Conservation (phyloP, 2,888 invertebrate genomes). For the Automeris io region DNA sequence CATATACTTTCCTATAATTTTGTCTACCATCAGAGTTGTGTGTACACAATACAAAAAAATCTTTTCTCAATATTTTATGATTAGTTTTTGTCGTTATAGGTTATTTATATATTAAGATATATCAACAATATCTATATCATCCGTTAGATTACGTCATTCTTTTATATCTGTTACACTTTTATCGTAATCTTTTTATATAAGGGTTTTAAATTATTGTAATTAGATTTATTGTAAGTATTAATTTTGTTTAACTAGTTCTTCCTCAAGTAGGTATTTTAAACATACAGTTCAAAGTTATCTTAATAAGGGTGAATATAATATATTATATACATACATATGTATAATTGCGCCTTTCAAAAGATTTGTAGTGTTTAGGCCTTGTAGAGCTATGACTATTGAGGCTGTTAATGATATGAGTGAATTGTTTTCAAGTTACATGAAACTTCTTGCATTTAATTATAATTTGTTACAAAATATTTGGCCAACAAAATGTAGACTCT, state of each 20-base stretch:
- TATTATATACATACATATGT: not conserved
- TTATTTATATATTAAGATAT: too few relatives aligned
- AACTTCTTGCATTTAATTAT: slow-evolving; percentile 5
- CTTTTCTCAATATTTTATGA: slow-evolving; percentile 6
- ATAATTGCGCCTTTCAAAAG: not conserved
- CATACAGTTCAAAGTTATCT: not conserved
- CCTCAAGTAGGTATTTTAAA: not conserved
- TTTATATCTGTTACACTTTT: not conserved
- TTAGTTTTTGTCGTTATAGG: not conserved
- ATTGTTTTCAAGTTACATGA: slow-evolving; percentile 22
- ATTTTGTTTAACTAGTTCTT: not conserved
- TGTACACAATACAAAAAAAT: slow-evolving; percentile 13
- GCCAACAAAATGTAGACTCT: slow-evolving; percentile 46
- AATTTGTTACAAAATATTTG: slow-evolving; percentile 28
- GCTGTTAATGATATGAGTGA: slow-evolving; percentile 24
- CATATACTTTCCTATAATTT: slow-evolving; percentile 40
- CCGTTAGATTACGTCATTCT: too few relatives aligned
- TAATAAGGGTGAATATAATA: slow-evolving; percentile 7
- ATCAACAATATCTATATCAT: too few relatives aligned
- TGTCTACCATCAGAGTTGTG: slow-evolving; percentile 47
- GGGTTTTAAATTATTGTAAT: not conserved
- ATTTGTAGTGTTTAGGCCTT: slow-evolving; percentile 1
- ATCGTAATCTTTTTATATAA: not conserved
- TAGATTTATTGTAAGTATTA: not conserved
- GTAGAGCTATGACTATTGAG: slow-evolving; percentile 2